Base-by-base conservation (phyloP, 2,113 vertebrate species). In the Sapayoa aenigma region DNA sequence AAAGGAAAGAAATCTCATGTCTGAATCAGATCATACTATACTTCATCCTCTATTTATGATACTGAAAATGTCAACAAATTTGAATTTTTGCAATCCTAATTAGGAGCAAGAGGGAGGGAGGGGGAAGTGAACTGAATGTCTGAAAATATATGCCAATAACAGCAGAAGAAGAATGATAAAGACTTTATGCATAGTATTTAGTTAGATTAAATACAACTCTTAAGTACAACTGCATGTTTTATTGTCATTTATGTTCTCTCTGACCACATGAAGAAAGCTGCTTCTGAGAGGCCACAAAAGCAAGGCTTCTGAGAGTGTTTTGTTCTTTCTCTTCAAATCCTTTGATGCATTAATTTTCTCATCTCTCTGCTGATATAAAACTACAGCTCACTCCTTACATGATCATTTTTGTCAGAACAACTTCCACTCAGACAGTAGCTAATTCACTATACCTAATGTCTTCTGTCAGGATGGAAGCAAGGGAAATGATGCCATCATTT, bases 391-490 rank as follows among this genome's bases (percentile, higher is more conserved):
- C 42, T 63, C 76, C 52, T 30, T 89, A 87, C 46, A 30, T 7
- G 35, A 81, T 46, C 86, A 87, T 53, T 68, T 56, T 67, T 83
- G 91, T 68, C 49, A 83, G 69, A 95, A 94, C 20, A 62, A 84
- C 67, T 82, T 60, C 42, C 3, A 3, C 37, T 72, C 85, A 87
- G 71, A 56, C 46, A 88, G 81, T 35, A 58, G 81, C 46, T 93
- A 81, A 96, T 87, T 30, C 79, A 56, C 49, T 47, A n/a, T 6
- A 65, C 69, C 52, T 95, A 94, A 94, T 65, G 37, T 33, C 28
- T 93, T 93, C 75, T 96, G 88, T 90, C 91, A 86, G 55, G 62
- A 90, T 69, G 47, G 56, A 91, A 82, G 76, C 14, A 78, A 88
- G 63, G 58, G n/a, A 92, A 88, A 94, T 55, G 9, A 83, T 75